A percentile compares a stretch with the other conserved stretches of the same genome.
phyloP scores from a whole-genome alignment of 1,140 invertebrate genomes.

The Cryptotermes secundus region DNA sequence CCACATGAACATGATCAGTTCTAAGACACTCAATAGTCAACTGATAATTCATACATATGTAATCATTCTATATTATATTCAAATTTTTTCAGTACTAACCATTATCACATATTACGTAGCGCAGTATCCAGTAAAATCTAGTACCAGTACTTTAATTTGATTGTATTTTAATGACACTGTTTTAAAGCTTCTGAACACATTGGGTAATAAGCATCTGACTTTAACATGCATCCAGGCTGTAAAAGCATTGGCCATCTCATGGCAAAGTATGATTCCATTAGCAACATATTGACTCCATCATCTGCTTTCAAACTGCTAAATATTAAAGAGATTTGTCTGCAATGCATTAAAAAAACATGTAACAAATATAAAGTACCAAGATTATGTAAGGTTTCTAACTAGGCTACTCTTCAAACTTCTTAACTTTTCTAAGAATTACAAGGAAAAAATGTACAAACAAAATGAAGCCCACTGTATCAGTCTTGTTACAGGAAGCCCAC shows the following conservation, averaged over 20 bases:
- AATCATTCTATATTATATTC: background rate
- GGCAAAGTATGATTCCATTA: no score
- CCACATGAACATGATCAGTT: background rate
- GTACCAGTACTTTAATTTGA: slow-evolving; percentile 19
- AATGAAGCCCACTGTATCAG: background rate
- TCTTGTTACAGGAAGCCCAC: background rate
- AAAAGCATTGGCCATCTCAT: background rate
- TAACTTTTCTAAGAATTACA: slow-evolving; percentile 19
- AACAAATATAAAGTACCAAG: background rate
- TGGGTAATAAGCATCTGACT: slow-evolving; percentile 4
- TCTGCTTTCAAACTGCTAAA: background rate
- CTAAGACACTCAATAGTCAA: background rate
- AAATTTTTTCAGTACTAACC: background rate
- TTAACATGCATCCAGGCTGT: background rate
- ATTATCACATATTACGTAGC: background rate
- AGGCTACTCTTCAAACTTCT: background rate
- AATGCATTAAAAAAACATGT: slow-evolving; percentile 17
- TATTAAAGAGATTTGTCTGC: background rate
- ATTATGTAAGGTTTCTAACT: background rate
- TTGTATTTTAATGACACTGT: slow-evolving; percentile 13
- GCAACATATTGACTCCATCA: no score
- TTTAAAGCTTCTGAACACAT: slow-evolving; percentile 15
- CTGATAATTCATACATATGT: background rate
- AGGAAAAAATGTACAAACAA: background rate
- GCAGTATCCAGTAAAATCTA: slow-evolving; percentile 8